phyloP scores from a whole-genome alignment of 2,113 vertebrate genomes.

The Pogonocichla stellata region DNA sequence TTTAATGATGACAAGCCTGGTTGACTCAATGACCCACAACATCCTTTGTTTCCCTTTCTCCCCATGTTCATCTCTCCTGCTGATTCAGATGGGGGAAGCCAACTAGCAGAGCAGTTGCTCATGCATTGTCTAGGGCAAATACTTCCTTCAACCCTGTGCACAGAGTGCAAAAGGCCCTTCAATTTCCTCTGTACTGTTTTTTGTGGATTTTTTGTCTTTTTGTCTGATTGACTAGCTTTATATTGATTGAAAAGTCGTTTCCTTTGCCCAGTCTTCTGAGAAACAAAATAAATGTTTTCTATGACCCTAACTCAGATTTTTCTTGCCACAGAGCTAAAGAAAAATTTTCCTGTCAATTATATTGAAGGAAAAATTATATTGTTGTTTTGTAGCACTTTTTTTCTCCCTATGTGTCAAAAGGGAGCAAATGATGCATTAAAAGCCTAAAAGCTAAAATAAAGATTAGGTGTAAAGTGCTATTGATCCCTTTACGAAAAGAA shows the following conservation, averaged over 20 bases:
- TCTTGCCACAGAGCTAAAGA: slow-evolving; percentile 28
- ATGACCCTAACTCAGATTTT: slow-evolving; percentile 55
- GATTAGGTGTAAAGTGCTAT: slow-evolving; percentile 74
- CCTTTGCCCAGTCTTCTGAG: slow-evolving; percentile 59
- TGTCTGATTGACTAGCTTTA: slow-evolving; percentile 57
- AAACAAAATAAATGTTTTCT: slow-evolving; percentile 67
- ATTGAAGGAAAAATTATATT: slow-evolving; percentile 59
- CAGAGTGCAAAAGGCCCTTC: slow-evolving; percentile 27
- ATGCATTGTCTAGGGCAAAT: slow-evolving; percentile 13
- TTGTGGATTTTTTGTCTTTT: not conserved
- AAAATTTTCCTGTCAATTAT: slow-evolving; percentile 57
- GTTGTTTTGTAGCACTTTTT: slow-evolving; percentile 49
- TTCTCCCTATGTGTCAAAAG: slow-evolving; percentile 66
- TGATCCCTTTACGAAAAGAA: slow-evolving; percentile 65
- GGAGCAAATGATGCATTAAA: slow-evolving; percentile 71
- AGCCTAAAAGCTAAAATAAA: slow-evolving; percentile 68
- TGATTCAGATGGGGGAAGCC: slow-evolving; percentile 16
- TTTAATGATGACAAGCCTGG: slow-evolving; percentile 61
- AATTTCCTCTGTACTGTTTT: slow-evolving; percentile 39
- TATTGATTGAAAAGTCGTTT: slow-evolving; percentile 61
- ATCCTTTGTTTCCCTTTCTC: slow-evolving; percentile 47
- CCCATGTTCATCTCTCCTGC: slow-evolving; percentile 4
- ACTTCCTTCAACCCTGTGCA: slow-evolving; percentile 7
- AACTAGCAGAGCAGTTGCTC: slow-evolving; percentile 16
- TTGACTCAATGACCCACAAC: slow-evolving; percentile 53